A percentile compares a stretch with the other conserved stretches of the same genome.
phyloP scores from a whole-genome alignment of 2,113 vertebrate species.

The Oncorhynchus keta region DNA sequence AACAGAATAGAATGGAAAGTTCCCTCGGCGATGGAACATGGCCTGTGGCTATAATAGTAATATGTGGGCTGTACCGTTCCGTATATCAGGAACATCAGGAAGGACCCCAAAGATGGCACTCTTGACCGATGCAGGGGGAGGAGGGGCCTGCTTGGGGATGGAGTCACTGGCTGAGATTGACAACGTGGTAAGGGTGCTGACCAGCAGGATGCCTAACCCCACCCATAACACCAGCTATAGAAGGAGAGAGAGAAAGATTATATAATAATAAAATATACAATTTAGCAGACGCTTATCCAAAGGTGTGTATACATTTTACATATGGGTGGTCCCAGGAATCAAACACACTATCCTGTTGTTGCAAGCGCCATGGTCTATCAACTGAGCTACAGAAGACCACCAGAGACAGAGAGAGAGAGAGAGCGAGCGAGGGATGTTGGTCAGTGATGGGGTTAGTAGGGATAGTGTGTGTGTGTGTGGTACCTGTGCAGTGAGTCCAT shows the following conservation, averaged over 20 bases:
- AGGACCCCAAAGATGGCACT: constrained; percentile 24
- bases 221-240: constrained; percentile 89
- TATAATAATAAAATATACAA: too few species aligned
- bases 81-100: constrained; percentile 48
- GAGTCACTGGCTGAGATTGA: constrained; percentile 71
- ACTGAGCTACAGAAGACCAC: too few species aligned
- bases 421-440: neutral
- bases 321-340: too few species aligned
- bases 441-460: neutral
- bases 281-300: too few species aligned
- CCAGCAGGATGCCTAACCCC: constrained; percentile 88
- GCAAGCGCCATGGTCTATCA: too few species aligned
- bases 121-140: constrained; percentile 50
- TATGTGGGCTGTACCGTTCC: constrained; percentile 49
- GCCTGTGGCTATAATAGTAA: neutral
- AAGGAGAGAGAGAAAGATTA: neutral
- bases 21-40: neutral
- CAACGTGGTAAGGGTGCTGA: constrained; percentile 92
- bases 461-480: constrained; percentile 3
- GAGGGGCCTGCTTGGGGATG: constrained; percentile 52
- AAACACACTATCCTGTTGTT: too few species aligned
- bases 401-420: neutral
- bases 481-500: constrained; percentile 86
- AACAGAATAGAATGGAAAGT: neutral
- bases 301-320: too few species aligned